Percentiles rank a stretch among this genome's conserved stretches.
Evolutionary conservation across 2,888 invertebrate genomes (phyloP).

Genomic region (Zygaena filipendulae): DNA sequence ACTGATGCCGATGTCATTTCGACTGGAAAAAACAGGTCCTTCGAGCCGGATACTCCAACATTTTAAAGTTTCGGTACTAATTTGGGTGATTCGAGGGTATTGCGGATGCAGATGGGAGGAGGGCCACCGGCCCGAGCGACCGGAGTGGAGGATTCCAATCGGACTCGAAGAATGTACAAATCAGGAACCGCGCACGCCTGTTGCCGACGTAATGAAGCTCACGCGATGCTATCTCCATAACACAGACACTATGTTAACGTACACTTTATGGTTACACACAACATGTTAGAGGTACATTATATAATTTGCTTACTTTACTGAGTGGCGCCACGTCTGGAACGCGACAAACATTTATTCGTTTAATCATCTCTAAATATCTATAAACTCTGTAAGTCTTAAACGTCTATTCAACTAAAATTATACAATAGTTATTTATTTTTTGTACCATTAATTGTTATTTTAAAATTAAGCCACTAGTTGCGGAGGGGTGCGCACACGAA

Average conservation of each 20-base stretch:
- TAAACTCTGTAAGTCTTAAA: slow-evolving; percentile 60
- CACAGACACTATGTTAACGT: slow-evolving; percentile 35
- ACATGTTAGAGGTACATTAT: too few species aligned
- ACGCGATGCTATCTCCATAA: slow-evolving; percentile 39
- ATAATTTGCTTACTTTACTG: slow-evolving; percentile 28
- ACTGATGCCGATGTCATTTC: slow-evolving; percentile 6
- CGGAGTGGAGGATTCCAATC: slow-evolving; percentile 23
- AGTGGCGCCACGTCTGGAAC: slow-evolving; percentile 11
- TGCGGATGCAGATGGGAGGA: slow-evolving; percentile 14
- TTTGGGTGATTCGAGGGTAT: slow-evolving; percentile 14
- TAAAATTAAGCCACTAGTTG: slow-evolving; percentile 49
- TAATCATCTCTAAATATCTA: slow-evolving; percentile 48
- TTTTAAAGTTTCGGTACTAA: slow-evolving; percentile 9
- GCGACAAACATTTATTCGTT: slow-evolving; percentile 11
- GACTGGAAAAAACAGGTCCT: slow-evolving; percentile 11
- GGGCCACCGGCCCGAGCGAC: slow-evolving; percentile 23
- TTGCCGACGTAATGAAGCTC: slow-evolving; percentile 32
- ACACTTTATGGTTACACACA: slow-evolving; percentile 27
- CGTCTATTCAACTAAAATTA: slow-evolving; percentile 62
- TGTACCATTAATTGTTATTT: slow-evolving; percentile 54
- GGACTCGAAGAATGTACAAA: slow-evolving; percentile 1
- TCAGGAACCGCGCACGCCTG: too few species aligned
- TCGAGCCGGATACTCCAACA: slow-evolving; percentile 14
- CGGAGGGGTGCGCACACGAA: slow-evolving; percentile 22
- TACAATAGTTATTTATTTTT: too few species aligned